These are phyloP conservation scores for Anas platyrhynchos DNA, from an alignment of 2,113 vertebrate species.

Conservation along the genomic window DNA sequence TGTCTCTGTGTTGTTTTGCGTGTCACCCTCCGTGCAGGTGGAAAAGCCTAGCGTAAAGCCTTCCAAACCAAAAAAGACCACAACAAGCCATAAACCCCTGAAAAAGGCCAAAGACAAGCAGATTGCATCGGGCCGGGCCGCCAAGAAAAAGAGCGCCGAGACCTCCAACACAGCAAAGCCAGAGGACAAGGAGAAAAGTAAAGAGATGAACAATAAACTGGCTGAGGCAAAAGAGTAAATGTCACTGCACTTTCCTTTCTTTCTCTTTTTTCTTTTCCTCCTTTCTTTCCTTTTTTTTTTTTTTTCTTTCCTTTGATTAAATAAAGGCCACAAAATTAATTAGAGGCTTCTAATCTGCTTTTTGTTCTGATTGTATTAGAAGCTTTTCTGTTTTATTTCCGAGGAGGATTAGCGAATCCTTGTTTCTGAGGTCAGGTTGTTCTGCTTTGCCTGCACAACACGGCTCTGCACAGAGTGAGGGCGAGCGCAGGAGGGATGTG, in stretches of 20 bases:
- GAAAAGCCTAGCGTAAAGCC: constrained; percentile 88
- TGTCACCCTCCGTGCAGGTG: constrained; percentile 80
- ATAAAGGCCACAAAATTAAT: constrained; percentile 93
- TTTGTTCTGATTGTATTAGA: constrained; percentile 72
- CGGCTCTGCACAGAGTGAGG: constrained; percentile 26
- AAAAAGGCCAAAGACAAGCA: constrained; percentile 98
- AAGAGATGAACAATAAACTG: constrained; percentile 99
- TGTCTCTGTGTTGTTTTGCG: constrained; percentile 52
- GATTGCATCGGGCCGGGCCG: constrained; percentile 78
- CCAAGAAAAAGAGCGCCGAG: constrained; percentile 89
- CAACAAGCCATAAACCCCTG: constrained; percentile 85
- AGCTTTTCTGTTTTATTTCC: constrained; percentile 71
- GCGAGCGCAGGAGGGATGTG: background rate
- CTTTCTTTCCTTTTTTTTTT: background rate
- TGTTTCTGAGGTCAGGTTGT: constrained; percentile 55
- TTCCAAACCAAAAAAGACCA: constrained; percentile 93
- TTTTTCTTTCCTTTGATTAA: constrained; percentile 36
- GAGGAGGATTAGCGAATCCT: constrained; percentile 65
- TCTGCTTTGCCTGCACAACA: constrained; percentile 57
- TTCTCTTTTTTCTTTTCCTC: background rate
- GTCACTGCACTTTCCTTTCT: constrained; percentile 87
- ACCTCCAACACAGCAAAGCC: constrained; percentile 76
- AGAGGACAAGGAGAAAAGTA: constrained; percentile 95
- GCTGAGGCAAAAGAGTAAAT: constrained; percentile 99
- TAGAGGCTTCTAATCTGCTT: constrained; percentile 83